Conservation (phyloP, 2,888 invertebrate species). For the Eupithecia pulchellata region DNA sequence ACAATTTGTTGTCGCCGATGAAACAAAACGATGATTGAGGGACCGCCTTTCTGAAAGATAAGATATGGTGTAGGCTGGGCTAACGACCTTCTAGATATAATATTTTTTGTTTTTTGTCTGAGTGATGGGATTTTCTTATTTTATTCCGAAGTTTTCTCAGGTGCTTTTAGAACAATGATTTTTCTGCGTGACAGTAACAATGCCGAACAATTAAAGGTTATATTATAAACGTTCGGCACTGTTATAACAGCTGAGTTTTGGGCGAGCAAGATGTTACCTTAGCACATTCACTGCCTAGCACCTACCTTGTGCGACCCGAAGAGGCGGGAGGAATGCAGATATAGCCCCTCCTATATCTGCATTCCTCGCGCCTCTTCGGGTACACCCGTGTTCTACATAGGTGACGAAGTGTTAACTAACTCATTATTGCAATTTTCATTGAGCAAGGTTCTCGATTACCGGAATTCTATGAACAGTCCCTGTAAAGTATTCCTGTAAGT, state of each 20-base stretch:
- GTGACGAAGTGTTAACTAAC: too few species aligned
- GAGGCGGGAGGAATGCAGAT: too few species aligned
- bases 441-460: neutral
- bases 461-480: neutral
- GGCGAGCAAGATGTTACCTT: too few species aligned
- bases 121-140: neutral
- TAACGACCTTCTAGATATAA: conserved; percentile 12
- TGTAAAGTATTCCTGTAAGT: neutral
- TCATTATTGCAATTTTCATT: neutral
- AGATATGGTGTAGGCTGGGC: conserved; percentile 22
- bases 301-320: too few species aligned
- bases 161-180: neutral
- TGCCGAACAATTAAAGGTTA: too few species aligned
- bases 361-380: too few species aligned
- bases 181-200: neutral
- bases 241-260: too few species aligned
- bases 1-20: conserved; percentile 44
- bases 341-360: too few species aligned
- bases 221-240: too few species aligned
- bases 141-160: neutral
- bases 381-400: too few species aligned
- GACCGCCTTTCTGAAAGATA: conserved; percentile 31
- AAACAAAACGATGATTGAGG: conserved; percentile 36
- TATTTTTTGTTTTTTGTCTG: conserved; percentile 4
- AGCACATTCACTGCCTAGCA: too few species aligned